A percentile compares a stretch with the other conserved stretches of the same genome.
phyloP scores from a whole-genome alignment of 2,797 vertebrate genomes.

The Manis crassicaudata region DNA sequence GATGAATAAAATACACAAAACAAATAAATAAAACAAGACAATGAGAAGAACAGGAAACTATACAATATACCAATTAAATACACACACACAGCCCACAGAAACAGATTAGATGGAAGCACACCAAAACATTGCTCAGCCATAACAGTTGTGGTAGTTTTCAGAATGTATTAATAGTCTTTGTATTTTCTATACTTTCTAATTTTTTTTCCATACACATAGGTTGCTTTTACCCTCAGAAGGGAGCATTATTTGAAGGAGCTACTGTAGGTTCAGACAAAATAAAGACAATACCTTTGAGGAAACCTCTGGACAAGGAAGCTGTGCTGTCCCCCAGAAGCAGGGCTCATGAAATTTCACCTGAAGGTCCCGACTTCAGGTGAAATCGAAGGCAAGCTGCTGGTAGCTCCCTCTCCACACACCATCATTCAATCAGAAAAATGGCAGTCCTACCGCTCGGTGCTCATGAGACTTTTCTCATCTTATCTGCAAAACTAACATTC shows the following conservation, averaged over 20 bases:
- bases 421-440: not conserved
- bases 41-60: not conserved
- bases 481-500: not conserved
- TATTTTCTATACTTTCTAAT: slow-evolving; percentile 34
- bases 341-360: not conserved
- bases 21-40: not conserved
- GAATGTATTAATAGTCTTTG: not conserved
- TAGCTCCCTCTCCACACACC: not conserved
- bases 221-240: slow-evolving; percentile 13
- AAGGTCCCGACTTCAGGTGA: not conserved
- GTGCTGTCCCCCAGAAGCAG: not conserved
- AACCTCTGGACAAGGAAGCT: not conserved
- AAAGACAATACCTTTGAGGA: not conserved
- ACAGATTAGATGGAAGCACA: not conserved
- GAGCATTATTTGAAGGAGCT: slow-evolving; percentile 32
- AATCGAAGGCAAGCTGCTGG: too few species aligned
- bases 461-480: not conserved
- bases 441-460: not conserved
- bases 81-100: not conserved
- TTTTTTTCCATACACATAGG: not conserved
- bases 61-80: not conserved
- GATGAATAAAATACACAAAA: not conserved
- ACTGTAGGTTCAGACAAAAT: not conserved
- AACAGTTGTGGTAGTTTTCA: not conserved
- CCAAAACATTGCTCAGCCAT: not conserved